Base-by-base conservation (phyloP, 2,888 invertebrate genomes). In the Nomada lathburiana region DNA sequence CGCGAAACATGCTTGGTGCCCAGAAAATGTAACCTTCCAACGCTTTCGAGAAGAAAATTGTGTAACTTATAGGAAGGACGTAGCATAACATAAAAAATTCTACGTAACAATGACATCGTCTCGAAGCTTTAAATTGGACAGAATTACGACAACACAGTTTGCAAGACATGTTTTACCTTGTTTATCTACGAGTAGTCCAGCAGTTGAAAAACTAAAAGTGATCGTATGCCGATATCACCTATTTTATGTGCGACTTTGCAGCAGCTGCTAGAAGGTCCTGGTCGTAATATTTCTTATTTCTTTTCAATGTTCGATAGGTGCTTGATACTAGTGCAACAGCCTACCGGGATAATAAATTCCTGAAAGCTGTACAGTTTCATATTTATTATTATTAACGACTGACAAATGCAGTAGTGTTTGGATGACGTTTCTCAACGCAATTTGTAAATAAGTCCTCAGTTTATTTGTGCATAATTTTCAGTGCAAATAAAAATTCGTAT, bases 51-150 rank as follows among this genome's bases (percentile, higher is more conserved):
- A 16, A 47, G 18, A 23, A 50, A 64, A 42, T 64, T 7, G 13
- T 36, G 42, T 20, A 16, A 44, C 16, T 47, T 9, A 29, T 9
- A 18, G 16, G 26, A 69, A 47, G 29, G 50, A 64, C 23, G 55
- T 50, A 69, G n/a, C 5, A 59, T 10, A 29, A 62, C 13, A 29
- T 53, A 57, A n/a, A 42, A 67, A n/a, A 29, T 29, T 53, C 68
- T 68, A 68, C 42, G 52, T 68, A 68, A 67, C 67, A 68, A 65
- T 59, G 64, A 76, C 71, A 60, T 72, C 52, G 16, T 20, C 20
- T 72, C 11, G 44, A 20, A 60, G 23, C 65, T 72, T 29, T 53
- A 44, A 77, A 77, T 77, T 65, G 71, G 20, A 72, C 52, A 44
- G 20, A 59, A 16, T 53, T 65, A 72, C 64, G 52, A 13, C 1